Evolutionary conservation across 2,113 vertebrate genomes (phyloP), one percentile per base, ranked within the genome.

Genomic region (Neodontobutis hainanensis): DNA sequence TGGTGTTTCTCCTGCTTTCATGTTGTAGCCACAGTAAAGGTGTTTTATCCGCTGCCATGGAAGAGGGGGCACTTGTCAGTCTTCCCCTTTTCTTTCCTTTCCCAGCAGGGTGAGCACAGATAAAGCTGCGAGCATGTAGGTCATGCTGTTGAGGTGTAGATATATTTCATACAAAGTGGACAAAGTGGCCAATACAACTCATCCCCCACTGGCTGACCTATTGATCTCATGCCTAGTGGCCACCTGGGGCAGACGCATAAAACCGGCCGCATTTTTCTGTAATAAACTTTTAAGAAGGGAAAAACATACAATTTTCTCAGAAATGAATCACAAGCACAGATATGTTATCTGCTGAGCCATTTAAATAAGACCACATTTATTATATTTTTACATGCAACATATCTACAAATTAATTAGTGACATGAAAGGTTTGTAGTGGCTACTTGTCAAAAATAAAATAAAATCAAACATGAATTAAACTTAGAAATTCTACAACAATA

Each of bases 151-250:
- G 61, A 72, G 32, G 55, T 53, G 65, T 38, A 75, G 45, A 66
- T 77, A 75, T 73, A 83, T 80, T 87, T 87, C 80, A 84, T 66
- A 27, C 55, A 61, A 44, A 64, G 19, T 27, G 86, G 81, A 84
- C 80, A 84, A 65, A 61, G 65, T 75, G 73, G 70, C 59, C 49
- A 45, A 9, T 3, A 0, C 40, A 35, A 27, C 42, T 59, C 58
- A 12, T 45, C 64, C 62, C 64, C 76, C 19, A 5, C 60, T 14
- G 36, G 73, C 38, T 0, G 11, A 75, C 62, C 55, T 36, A 4
- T 11, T 72, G 70, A 82, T 69, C 73, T 57, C 40, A 61, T 19
- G 55, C 60, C 72, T 52, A 4, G 11, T 10, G 36, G 47, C 14
- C 14, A 55, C 35, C 6, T 55, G 52, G 34, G 52, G 14, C 52